Base-by-base conservation (phyloP, 2,113 vertebrate species). In the Melanocharis versteri region DNA sequence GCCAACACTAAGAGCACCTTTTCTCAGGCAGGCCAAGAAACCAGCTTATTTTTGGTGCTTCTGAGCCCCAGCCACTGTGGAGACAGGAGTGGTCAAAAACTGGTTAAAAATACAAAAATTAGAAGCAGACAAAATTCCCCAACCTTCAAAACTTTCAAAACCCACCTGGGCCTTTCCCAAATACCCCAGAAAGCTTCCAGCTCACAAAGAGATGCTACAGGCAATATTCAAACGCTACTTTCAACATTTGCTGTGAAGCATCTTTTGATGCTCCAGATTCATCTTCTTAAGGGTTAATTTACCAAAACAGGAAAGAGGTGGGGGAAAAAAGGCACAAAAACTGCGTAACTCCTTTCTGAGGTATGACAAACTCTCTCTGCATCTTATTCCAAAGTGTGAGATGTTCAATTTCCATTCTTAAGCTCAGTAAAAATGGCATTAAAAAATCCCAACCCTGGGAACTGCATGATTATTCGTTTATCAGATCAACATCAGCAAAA, bases 401-500 rank as follows among this genome's bases (percentile, higher is more conserved):
- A 94, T 68, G 86, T 71, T 23, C 44, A 83, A 64, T 88, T 85
- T 92, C 87, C 80, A 89, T 82, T 62, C 87, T 95, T 51, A 82
- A 79, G 79, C 70, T 94, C 94, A 91, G 54, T 89, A 89, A 87
- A 93, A 94, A 90, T 5, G 39, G 42, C 37, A 75, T 66, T 35
- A 91, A 94, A 71, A 81, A 65, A 33, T 30, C 64, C 51, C 47
- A 81, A 57, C 47, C 35, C 71, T 91, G 62, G 42, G 82, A 95
- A 95, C 50, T 30, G 71, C 47, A 81, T 42, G 79, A 83, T 47
- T 81, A 47, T 69, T 94, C 68, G 7, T 93, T 90, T 90, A 88
- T 96, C 96, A 77, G 35, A 76, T 81, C 42, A 89, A 58, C 53
- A 87, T 94, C 82, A 94, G 88, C 87, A 93, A 85, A 93, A 93